Percentiles rank a stretch among this genome's conserved stretches.
Conservation (phyloP, 2,797 vertebrate species). For the Peromyscus aztecus region DNA sequence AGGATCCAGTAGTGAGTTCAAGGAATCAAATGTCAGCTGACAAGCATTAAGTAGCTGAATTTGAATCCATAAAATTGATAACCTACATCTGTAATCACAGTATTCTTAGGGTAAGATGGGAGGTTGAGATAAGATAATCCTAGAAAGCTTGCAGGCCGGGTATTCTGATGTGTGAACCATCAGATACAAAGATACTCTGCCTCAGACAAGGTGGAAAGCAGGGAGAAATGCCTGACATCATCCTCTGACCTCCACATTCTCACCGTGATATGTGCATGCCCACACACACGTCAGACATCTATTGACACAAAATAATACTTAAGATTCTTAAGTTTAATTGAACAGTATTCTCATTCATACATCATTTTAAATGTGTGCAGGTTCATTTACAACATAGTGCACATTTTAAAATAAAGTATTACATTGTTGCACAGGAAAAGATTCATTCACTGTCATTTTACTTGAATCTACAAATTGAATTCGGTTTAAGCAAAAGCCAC, state of each 20-base stretch:
- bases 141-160: background rate
- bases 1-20: background rate
- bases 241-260: background rate
- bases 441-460: background rate
- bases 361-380: background rate
- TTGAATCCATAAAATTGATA: background rate
- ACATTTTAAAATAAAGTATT: conserved; percentile 11
- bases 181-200: background rate
- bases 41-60: background rate
- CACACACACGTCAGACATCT: background rate
- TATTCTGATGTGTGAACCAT: background rate
- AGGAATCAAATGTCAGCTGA: background rate
- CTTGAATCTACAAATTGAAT: conserved; percentile 21
- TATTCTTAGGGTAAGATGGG: background rate
- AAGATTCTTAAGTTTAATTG: background rate
- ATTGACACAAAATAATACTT: background rate
- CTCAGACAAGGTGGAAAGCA: background rate
- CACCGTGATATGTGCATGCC: background rate
- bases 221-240: background rate
- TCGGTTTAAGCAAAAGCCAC: background rate
- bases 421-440: background rate
- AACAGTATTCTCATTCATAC: background rate
- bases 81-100: background rate
- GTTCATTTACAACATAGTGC: background rate
- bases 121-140: background rate